Evolutionary conservation across 2,797 vertebrate genomes (phyloP).

Genomic region (Liasis olivaceus): DNA sequence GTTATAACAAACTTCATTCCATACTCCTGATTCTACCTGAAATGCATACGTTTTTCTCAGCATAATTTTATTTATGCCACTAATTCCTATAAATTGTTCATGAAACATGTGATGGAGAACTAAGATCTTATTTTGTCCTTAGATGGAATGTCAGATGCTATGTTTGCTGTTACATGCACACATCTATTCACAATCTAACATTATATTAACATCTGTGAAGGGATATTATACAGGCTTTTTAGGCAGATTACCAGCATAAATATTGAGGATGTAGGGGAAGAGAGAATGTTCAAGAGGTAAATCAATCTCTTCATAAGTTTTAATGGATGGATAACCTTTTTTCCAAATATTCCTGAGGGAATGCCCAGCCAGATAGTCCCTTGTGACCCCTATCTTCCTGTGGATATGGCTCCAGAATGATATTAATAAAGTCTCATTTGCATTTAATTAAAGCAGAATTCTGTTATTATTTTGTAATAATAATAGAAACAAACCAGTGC

Average conservation of each 20-base stretch:
- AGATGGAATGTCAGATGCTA: neutral
- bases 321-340: neutral
- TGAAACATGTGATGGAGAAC: neutral
- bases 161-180: neutral
- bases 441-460: slow-evolving; percentile 31
- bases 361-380: neutral
- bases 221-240: neutral
- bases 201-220: neutral
- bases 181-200: neutral
- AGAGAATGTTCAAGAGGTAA: neutral
- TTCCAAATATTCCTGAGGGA: neutral
- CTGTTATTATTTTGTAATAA: neutral
- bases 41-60: neutral
- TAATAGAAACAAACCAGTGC: slow-evolving; percentile 33
- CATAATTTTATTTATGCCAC: neutral
- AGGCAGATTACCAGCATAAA: neutral
- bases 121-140: neutral
- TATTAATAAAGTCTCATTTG: slow-evolving; percentile 9
- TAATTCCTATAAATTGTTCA: neutral
- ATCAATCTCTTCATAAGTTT: neutral
- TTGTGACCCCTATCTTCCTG: neutral
- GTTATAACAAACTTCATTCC: neutral
- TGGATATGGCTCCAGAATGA: neutral
- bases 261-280: neutral
- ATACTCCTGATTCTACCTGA: neutral